A percentile compares a stretch with the other conserved stretches of the same genome.
Conservation (phyloP, 2,888 invertebrate species). For the Keiferia lycopersicella region DNA sequence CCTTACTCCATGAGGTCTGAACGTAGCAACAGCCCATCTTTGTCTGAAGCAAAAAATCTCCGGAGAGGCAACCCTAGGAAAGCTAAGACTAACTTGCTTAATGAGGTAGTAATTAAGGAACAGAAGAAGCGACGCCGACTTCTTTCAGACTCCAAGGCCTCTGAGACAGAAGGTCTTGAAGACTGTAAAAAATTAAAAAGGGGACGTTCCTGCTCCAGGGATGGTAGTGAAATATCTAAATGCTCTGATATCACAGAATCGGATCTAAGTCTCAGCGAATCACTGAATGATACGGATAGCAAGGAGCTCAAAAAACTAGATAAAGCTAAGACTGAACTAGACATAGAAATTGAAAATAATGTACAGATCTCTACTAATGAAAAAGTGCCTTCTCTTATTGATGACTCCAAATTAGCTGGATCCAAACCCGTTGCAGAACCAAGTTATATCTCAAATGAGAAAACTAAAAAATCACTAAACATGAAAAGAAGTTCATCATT, state of each 20-base stretch:
- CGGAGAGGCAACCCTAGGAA: slow-evolving; percentile 85
- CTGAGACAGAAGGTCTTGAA: slow-evolving; percentile 62
- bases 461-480: slow-evolving; percentile 72
- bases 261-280: slow-evolving; percentile 83
- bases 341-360: slow-evolving; percentile 80
- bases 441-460: slow-evolving; percentile 63
- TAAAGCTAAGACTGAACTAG: slow-evolving; percentile 80
- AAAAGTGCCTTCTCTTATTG: slow-evolving; percentile 78
- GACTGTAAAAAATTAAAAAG: slow-evolving; percentile 72
- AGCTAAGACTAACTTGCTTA: slow-evolving; percentile 77
- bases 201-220: slow-evolving; percentile 75
- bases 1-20: slow-evolving; percentile 84
- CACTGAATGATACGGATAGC: slow-evolving; percentile 66
- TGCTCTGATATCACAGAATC: slow-evolving; percentile 83
- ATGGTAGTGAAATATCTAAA: slow-evolving; percentile 83
- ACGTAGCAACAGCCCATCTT: slow-evolving; percentile 76
- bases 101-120: slow-evolving; percentile 81
- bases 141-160: slow-evolving; percentile 78
- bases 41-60: slow-evolving; percentile 79
- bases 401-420: slow-evolving; percentile 70
- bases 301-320: slow-evolving; percentile 79
- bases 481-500: slow-evolving; percentile 79
- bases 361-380: slow-evolving; percentile 78
- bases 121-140: slow-evolving; percentile 78
- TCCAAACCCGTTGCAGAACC: slow-evolving; percentile 61